phyloP scores from a whole-genome alignment of 1,140 invertebrate genomes.

The Penaeus vannamei region DNA sequence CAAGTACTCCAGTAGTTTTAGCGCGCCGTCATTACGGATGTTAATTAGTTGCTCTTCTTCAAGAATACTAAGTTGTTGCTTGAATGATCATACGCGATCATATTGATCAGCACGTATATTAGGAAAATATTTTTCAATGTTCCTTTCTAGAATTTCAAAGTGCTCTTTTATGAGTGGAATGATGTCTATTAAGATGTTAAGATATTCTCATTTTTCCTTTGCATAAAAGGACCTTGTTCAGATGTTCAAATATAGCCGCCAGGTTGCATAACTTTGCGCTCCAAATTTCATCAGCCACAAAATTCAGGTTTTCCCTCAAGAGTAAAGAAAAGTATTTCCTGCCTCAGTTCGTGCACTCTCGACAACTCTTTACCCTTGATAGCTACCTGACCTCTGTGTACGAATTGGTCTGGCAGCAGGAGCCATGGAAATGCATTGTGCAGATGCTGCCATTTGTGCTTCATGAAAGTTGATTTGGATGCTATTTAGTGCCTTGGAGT shows the following conservation, averaged over 20 bases:
- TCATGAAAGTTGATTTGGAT: no score
- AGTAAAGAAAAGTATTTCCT: slow-evolving; percentile 24
- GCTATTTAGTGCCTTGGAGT: no score
- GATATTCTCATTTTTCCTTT: slow-evolving; percentile 33
- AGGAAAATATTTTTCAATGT: no score
- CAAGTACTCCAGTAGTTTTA: slow-evolving; percentile 37
- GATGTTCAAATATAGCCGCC: slow-evolving; percentile 36
- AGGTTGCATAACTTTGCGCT: slow-evolving; percentile 27
- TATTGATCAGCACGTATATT: not conserved
- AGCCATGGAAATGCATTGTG: no score
- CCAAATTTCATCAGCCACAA: slow-evolving; percentile 42
- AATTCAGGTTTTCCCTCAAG: slow-evolving; percentile 14
- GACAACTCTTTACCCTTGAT: slow-evolving; percentile 4
- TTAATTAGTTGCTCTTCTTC: slow-evolving; percentile 36
- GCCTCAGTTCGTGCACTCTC: not conserved
- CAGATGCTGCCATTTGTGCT: no score
- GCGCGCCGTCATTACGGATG: slow-evolving; percentile 8
- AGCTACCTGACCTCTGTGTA: slow-evolving; percentile 4
- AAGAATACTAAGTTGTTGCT: slow-evolving; percentile 23
- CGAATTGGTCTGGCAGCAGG: no score
- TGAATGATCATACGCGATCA: slow-evolving; percentile 12
- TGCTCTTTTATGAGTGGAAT: not conserved
- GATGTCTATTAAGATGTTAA: not conserved
- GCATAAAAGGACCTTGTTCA: slow-evolving; percentile 17
- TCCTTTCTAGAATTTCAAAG: no score